Conservation (phyloP, 2,113 vertebrate genomes). For the Phasianus colchicus region DNA sequence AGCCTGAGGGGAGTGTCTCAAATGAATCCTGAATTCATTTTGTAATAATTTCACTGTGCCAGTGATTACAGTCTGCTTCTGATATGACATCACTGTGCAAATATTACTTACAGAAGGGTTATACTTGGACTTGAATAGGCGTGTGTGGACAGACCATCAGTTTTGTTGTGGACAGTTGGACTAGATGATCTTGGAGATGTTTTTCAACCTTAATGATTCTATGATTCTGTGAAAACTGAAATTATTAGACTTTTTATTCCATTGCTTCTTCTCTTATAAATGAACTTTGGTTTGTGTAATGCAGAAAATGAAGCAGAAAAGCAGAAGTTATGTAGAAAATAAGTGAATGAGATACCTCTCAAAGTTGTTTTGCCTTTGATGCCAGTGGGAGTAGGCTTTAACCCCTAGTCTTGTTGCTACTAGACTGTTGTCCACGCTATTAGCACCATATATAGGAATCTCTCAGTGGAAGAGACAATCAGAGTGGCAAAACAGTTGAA, state of each 20-base stretch:
- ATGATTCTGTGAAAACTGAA: neutral
- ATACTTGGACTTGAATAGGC: neutral
- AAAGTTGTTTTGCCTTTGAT: neutral
- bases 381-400: neutral
- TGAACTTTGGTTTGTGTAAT: neutral
- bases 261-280: neutral
- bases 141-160: neutral
- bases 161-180: neutral
- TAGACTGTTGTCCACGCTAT: fast-evolving
- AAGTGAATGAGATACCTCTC: neutral
- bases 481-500: neutral
- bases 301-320: neutral
- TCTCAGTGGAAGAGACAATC: neutral
- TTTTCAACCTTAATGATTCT: too few species aligned
- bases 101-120: neutral
- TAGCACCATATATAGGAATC: neutral
- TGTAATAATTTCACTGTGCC: neutral
- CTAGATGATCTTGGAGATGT: too few species aligned
- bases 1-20: neutral
- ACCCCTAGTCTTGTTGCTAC: neutral
- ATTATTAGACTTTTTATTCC: neutral
- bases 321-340: neutral
- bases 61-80: neutral
- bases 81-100: neutral
- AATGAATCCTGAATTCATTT: neutral